These are phyloP conservation scores for Zhuqinia jingwanae DNA, from an alignment of 2,888 invertebrate species.

Conservation along the genomic window DNA sequence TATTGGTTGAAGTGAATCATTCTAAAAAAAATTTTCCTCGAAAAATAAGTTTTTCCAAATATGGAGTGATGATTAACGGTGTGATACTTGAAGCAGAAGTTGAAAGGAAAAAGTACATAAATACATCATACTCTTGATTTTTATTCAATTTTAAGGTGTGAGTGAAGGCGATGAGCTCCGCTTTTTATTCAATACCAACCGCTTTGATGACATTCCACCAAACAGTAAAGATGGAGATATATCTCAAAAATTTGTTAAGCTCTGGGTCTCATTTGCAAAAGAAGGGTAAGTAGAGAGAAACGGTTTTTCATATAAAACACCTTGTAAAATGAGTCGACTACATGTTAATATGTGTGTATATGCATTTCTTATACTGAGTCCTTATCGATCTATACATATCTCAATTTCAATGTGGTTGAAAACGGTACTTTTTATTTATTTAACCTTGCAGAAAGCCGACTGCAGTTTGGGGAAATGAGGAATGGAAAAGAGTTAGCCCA, in stretches of 20 bases:
- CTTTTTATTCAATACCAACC: constrained; percentile 76
- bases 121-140: constrained; percentile 26
- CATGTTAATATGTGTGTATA: too few relatives aligned
- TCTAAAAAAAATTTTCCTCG: too few relatives aligned
- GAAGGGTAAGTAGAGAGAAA: constrained; percentile 72
- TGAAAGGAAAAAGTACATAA: not conserved
- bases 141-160: constrained; percentile 70
- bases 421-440: too few relatives aligned
- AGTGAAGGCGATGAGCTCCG: constrained; percentile 78
- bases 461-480: constrained; percentile 70
- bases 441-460: constrained; percentile 65
- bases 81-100: constrained; percentile 30
- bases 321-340: too few relatives aligned
- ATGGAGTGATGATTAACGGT: constrained; percentile 43
- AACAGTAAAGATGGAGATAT: constrained; percentile 69
- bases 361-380: not conserved
- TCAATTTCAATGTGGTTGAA: too few relatives aligned
- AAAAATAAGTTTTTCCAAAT: constrained; percentile 39
- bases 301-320: constrained; percentile 1
- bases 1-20: too few relatives aligned
- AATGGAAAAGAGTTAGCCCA: constrained; percentile 75
- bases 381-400: not conserved
- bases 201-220: constrained; percentile 63
- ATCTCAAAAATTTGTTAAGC: constrained; percentile 75
- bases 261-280: constrained; percentile 77